These are phyloP conservation scores for Theonella swinhoei DNA, from an alignment of 37 sponge, comb jelly and placozoan genomes.

Conservation along the genomic window DNA sequence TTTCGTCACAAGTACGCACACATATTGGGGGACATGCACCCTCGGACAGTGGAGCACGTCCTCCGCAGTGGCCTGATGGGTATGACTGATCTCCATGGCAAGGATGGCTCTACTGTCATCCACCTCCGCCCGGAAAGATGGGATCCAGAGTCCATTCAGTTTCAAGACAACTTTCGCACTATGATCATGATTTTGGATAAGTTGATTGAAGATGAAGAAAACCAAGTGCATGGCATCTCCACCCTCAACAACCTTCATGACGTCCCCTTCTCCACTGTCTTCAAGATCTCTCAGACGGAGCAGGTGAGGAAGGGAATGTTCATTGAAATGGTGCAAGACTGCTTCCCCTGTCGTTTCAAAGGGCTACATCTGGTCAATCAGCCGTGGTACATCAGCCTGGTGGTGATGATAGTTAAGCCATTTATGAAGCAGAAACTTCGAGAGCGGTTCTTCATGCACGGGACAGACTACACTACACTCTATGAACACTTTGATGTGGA, in stretches of 20 bases:
- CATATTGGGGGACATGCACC: conserved; percentile 43
- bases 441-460: conserved; percentile 48
- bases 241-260: conserved; percentile 43
- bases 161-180: neutral
- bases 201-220: conserved; percentile 70
- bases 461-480: conserved; percentile 37
- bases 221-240: conserved; percentile 64
- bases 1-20: conserved; percentile 40
- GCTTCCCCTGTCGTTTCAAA: conserved; percentile 71
- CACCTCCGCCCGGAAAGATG: neutral
- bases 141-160: conserved; percentile 10
- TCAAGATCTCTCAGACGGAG: conserved; percentile 33
- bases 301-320: conserved; percentile 15
- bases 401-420: conserved; percentile 51
- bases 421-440: conserved; percentile 74
- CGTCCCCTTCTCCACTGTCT: conserved; percentile 35
- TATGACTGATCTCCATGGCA: conserved; percentile 16
- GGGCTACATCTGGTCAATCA: conserved; percentile 58
- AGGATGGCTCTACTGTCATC: conserved; percentile 17
- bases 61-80: conserved; percentile 16
- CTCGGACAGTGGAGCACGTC: neutral
- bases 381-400: conserved; percentile 67
- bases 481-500: conserved; percentile 31
- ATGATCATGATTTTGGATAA: conserved; percentile 49
- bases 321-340: conserved; percentile 60